Base-by-base conservation (phyloP, 2,113 vertebrate genomes). In the Polypterus bichir region DNA sequence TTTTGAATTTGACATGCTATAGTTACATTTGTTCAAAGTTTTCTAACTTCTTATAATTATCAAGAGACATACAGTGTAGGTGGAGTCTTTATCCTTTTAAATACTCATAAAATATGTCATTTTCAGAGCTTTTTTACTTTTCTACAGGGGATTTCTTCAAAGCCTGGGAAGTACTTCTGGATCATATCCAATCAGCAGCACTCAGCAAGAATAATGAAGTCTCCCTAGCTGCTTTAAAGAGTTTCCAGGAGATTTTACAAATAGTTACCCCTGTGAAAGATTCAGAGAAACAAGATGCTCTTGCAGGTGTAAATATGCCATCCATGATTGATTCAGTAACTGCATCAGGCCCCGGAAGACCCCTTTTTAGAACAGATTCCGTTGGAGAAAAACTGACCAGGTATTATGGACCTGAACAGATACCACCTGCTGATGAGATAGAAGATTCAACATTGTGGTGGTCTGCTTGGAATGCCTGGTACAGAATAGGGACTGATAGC, bases 141-240 rank as follows among this genome's bases (percentile, higher is more conserved):
- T 47, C 49, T 62, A 64, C 64, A 98, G 96, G 94, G 64, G 95
- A 97, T 72, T 99, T 98, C 81, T 91, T 92, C 54, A 91, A 90
- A 83, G 96, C 95, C 47, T 99, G 96, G 96, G 93, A 97, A 79
- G 88, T 97, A 64, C 88, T 98, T 70, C 84, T 99, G 73, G 94
- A 97, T 80, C 96, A 99, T 71, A 97, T 98, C 69, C 95, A 97
- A 47, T 98, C 96, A 10, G 96, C 96, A 47, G 93, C 95, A 47
- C 92, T 99, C 67, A 99, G 96, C 82, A 97, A 95, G 82, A 99
- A 98, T 76, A 97, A 91, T 47, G 96, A 99, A 81, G 96, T 99
- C 61, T 98, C 96, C 61, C 74, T 99, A 66, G 96, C 96, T 9
- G 96, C 96, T 51, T 81, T 99, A 65, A 99, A 99, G 81, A 98